A percentile compares a stretch with the other conserved stretches of the same genome.
Conservation (phyloP, 2,797 vertebrate species). For the Malurus leucopterus region DNA sequence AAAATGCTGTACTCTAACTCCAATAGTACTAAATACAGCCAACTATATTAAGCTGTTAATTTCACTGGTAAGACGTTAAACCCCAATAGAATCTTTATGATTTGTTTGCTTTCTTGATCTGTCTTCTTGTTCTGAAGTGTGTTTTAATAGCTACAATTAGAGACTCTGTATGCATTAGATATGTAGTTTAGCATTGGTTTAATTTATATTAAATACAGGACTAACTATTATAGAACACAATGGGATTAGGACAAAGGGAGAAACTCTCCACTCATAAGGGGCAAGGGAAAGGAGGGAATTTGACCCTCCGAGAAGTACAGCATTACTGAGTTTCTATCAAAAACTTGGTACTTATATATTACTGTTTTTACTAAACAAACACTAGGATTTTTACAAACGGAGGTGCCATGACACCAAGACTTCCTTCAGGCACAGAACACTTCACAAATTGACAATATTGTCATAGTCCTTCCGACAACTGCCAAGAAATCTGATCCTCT, state of each 20-base stretch:
- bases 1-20: background rate
- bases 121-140: background rate
- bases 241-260: background rate
- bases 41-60: background rate
- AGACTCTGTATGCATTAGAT: background rate
- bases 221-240: background rate
- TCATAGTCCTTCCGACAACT: background rate
- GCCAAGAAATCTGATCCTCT: background rate
- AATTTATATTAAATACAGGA: background rate
- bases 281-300: background rate
- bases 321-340: background rate
- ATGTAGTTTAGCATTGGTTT: background rate
- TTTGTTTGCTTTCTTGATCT: background rate
- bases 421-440: background rate
- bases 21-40: background rate
- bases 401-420: background rate
- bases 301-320: background rate
- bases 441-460: background rate
- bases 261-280: accelerated
- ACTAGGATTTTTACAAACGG: background rate
- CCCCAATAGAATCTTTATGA: background rate
- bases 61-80: background rate
- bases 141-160: background rate
- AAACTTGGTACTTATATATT: background rate
- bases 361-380: background rate